Evolutionary conservation across 2,888 invertebrate species (phyloP), one percentile per base, ranked within the genome.

Genomic region (Rhodophaea formosa): DNA sequence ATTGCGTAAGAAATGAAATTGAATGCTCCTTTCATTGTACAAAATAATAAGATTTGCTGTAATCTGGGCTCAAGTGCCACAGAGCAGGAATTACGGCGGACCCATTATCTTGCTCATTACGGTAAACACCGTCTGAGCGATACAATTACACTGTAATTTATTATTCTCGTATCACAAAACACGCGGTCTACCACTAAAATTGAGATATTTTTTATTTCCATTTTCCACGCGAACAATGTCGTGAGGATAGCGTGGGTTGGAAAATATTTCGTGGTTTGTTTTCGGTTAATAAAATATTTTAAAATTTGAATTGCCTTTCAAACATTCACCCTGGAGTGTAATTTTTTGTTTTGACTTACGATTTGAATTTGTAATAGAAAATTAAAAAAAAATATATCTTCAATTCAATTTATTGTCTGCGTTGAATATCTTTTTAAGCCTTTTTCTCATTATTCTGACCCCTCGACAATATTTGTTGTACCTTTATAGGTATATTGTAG

Each of bases 201-300:
- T 87, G 82, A 82, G 83, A 86, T 84, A 84, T 86, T 84, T 84
- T 88, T 88, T 86, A 90, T 88, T 85, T 79, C 73, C 63, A 73
- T 70, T 70, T 77, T 80, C 74, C 90, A 89, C 88, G 89, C 88
- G 73, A 88, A 71, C 78, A 67, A 69, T 67, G 64, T 65, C 63
- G 64, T 70, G 67, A 62, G 66, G 69, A 46, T 42, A 66, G 63
- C 64, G 44, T 62, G 7, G 32, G 15, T 49, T 60, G 60, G 46
- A 59, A 61, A 62, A 59, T 64, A 59, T 65, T 58, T 58, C 58
- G 61, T 59, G 56, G 54, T 62, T 62, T 59, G 53, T 64, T 59
- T 62, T 61, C 46, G 23, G 46, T 56, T 42, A 42, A 51, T 49
- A 53, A 51, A 42, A n/a, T 45, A n/a, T 32, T 32, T 45, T 10